phyloP scores from a whole-genome alignment of 2,797 vertebrate species.

The Dryobates pubescens region DNA sequence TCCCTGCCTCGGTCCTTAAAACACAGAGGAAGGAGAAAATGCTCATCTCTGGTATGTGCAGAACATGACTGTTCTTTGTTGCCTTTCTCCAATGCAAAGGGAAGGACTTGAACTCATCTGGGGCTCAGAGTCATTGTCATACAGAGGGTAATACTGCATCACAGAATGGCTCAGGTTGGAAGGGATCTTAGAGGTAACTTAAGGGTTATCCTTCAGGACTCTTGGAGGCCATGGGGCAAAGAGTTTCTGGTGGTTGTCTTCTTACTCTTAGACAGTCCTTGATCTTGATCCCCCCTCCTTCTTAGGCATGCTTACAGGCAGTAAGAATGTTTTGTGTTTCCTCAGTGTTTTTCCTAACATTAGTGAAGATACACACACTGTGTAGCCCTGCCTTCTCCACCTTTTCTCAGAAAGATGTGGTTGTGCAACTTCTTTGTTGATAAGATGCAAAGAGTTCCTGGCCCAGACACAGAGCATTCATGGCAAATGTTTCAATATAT shows the following conservation, averaged over 20 bases:
- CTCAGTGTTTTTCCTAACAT: neutral
- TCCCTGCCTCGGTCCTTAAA: neutral
- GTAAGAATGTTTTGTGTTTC: neutral
- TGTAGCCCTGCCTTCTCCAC: neutral
- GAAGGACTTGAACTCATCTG: neutral
- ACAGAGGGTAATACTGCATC: neutral
- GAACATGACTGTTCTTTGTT: neutral
- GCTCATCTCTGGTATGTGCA: fast-evolving
- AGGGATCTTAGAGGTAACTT: neutral
- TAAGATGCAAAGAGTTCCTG: neutral
- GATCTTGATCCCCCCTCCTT: neutral
- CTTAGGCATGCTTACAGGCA: neutral
- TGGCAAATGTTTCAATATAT: neutral
- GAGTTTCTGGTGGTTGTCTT: neutral
- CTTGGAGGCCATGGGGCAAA: neutral
- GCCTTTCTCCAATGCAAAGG: neutral
- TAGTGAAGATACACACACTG: neutral
- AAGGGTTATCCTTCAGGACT: neutral
- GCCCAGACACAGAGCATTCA: neutral
- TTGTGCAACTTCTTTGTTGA: neutral
- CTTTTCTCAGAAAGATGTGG: neutral
- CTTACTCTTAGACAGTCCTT: neutral
- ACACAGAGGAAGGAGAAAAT: neutral
- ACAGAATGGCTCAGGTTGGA: too few species aligned
- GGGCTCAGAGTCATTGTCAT: neutral